Percentiles rank a stretch among this genome's conserved stretches.
phyloP scores from a whole-genome alignment of 2,797 vertebrate species.

The Streptopelia turtur region DNA sequence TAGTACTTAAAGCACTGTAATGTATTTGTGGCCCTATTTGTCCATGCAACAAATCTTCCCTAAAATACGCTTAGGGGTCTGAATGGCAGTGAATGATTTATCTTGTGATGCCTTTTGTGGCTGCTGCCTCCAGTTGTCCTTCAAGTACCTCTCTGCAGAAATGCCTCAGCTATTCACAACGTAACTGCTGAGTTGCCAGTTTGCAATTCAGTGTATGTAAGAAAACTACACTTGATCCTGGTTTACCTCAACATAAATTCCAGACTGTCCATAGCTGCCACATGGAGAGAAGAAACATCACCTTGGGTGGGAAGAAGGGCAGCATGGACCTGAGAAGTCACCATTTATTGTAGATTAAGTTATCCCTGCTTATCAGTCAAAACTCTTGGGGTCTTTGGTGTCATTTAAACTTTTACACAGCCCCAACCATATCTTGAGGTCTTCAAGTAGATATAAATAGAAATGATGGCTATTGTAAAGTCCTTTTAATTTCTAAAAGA shows the following conservation, averaged over 20 bases:
- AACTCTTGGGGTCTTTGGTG: background rate
- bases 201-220: background rate
- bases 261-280: background rate
- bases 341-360: background rate
- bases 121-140: background rate
- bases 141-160: background rate
- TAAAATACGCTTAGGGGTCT: background rate
- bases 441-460: background rate
- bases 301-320: background rate
- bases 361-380: background rate
- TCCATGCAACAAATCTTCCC: background rate
- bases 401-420: background rate
- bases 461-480: background rate
- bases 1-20: background rate
- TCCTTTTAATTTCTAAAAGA: background rate
- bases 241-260: background rate
- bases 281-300: background rate
- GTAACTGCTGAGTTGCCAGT: background rate
- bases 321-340: background rate
- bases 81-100: background rate
- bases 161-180: background rate
- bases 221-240: background rate
- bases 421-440: background rate
- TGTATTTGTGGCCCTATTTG: background rate
- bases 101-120: background rate